phyloP scores from a whole-genome alignment of 2,797 vertebrate species.

The Bradypodion pumilum region DNA sequence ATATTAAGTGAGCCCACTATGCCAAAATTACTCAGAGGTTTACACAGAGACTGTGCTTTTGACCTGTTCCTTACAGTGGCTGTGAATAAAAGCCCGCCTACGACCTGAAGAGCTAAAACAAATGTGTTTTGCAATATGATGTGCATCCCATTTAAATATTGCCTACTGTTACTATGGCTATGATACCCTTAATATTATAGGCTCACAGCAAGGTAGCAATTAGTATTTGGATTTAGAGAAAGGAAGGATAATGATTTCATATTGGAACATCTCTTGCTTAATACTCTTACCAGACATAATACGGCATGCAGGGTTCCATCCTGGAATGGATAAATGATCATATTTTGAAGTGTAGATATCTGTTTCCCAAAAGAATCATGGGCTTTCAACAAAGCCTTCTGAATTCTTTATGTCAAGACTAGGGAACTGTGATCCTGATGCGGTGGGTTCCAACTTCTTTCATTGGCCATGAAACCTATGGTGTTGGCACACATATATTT shows the following conservation, averaged over 20 bases:
- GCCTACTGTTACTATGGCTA: constrained; percentile 77
- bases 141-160: constrained; percentile 58
- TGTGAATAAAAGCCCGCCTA: constrained; percentile 44
- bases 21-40: constrained; percentile 59
- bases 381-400: not conserved
- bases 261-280: constrained; percentile 72
- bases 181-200: constrained; percentile 70
- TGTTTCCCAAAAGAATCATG: too few relatives aligned
- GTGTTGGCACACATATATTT: not conserved
- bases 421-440: too few relatives aligned
- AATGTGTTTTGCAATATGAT: constrained; percentile 33
- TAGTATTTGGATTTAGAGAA: constrained; percentile 78
- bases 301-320: constrained; percentile 61
- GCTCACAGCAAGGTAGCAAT: constrained; percentile 79
- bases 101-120: constrained; percentile 41
- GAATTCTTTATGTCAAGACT: not conserved
- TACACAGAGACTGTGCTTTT: constrained; percentile 52
- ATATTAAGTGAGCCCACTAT: not conserved
- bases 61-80: constrained; percentile 46
- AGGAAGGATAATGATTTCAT: constrained; percentile 75
- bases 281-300: constrained; percentile 68
- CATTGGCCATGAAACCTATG: not conserved
- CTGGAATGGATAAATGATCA: not conserved
- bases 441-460: too few relatives aligned
- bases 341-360: not conserved